Evolutionary conservation across 1,140 invertebrate genomes (phyloP).

Genomic region (Lepidurus packardi): DNA sequence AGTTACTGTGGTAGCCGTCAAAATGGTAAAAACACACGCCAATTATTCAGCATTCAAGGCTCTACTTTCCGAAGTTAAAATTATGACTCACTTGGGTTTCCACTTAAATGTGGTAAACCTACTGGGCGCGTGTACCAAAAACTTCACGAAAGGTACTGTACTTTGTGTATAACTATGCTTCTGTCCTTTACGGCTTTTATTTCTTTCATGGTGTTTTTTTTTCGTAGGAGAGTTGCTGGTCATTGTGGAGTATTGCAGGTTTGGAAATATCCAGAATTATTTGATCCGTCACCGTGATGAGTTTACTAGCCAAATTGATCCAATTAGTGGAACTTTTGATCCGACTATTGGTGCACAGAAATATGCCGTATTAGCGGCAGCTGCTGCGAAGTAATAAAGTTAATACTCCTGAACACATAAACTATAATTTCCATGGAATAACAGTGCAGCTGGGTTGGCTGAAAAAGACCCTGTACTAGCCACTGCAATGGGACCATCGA

Average conservation of each 20-base stretch:
- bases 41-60: constrained; percentile 42
- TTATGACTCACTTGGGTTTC: constrained; percentile 54
- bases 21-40: constrained; percentile 46
- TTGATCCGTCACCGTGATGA: constrained; percentile 65
- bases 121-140: constrained; percentile 51
- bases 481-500: too few species aligned
- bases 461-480: too few species aligned
- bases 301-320: constrained; percentile 73
- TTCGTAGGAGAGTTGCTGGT: constrained; percentile 74
- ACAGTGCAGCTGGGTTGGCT: too few species aligned
- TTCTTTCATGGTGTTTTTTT: not conserved
- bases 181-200: not conserved
- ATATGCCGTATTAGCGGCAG: not conserved
- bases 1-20: constrained; percentile 66
- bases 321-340: not conserved
- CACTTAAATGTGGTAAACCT: constrained; percentile 88
- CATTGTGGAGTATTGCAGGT: constrained; percentile 88
- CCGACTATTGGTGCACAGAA: not conserved
- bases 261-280: constrained; percentile 83
- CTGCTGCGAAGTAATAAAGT: not conserved
- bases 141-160: constrained; percentile 49
- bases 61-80: constrained; percentile 52
- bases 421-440: too few species aligned
- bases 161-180: not conserved
- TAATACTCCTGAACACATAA: not conserved